Evolutionary conservation across 2,888 invertebrate species (phyloP), one percentile per base, ranked within the genome.

Genomic region (Gibbula magus): DNA sequence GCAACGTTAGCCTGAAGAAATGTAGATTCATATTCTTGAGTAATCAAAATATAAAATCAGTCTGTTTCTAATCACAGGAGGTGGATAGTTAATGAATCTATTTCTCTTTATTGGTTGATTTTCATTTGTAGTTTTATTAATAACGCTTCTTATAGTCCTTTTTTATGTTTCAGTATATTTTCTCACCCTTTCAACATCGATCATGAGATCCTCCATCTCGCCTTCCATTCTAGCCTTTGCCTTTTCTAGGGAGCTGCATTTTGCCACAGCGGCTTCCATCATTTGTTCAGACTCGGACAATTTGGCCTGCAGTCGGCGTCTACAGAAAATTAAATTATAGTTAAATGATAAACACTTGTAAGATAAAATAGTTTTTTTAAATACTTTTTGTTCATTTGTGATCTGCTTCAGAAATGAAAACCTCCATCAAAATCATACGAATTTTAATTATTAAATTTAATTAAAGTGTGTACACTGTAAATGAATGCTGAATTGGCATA

Each of bases 261-360:
- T 99, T 94, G 97, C 96, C 95, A 98, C 97, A 94, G 99, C 97
- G 79, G 98, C 97, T 94, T 99, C 99, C 92, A 98, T 97, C 93
- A 97, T 97, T 94, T 98, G 98, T 94, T 99, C 98, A 91, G 98
- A 97, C 93, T 99, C 99, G 91, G 97, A 96, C 88, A 99, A 95
- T 93, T 99, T 98, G 89, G 97, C 97, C 94, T 98, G 98, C 92
- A 99, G 88, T 84, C 92, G 92, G 79, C 93, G 96, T 94, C 98
- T 92, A 45, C 10, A 45, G 1, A 45, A 45, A 45, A 5, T 1
- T 10, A 10, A 45, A 10, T 10, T 10, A 1, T 10, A 1, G 13
- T 45, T 13, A 13, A 45, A 45, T 45, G 45, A 10, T 45, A 10
- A n/a, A n/a, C n/a, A n/a, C n/a, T n/a, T n/a, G n/a, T n/a, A n/a